These are phyloP conservation scores for Oncorhynchus tshawytscha DNA, from an alignment of 2,113 vertebrate species.

Conservation along the genomic window DNA sequence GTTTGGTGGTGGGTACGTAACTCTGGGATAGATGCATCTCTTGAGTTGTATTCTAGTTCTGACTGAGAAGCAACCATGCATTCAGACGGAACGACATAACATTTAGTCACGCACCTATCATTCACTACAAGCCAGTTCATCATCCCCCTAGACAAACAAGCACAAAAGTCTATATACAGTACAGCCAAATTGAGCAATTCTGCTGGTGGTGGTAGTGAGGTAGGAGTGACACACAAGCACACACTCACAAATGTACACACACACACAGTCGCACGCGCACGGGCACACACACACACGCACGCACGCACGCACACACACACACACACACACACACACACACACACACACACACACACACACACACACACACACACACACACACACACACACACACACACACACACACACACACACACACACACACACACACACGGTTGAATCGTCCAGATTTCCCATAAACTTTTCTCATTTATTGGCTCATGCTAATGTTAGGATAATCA, in stretches of 20 bases:
- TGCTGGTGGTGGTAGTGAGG: not conserved
- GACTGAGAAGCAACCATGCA: conserved; percentile 22
- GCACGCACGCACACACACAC: not conserved
- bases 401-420: not conserved
- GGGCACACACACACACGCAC: not conserved
- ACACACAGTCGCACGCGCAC: not conserved
- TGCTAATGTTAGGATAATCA: not conserved
- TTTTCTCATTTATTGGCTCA: not conserved
- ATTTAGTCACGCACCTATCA: conserved; percentile 41
- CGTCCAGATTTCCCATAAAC: not conserved
- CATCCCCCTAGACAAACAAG: conserved; percentile 5
- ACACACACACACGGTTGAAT: not conserved
- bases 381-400: not conserved
- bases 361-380: not conserved
- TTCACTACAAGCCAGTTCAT: not conserved
- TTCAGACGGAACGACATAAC: conserved; percentile 23
- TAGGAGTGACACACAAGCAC: not conserved
- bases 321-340: not conserved
- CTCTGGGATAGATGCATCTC: conserved; percentile 1
- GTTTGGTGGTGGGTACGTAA: not conserved
- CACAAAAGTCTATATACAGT: conserved; percentile 1
- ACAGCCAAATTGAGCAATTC: not conserved
- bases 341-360: conserved; percentile 1
- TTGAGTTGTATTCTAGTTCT: conserved; percentile 2
- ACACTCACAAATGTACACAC: not conserved